A percentile compares a stretch with the other conserved stretches of the same genome.
Conservation (phyloP, 1,140 invertebrate genomes). For the Nymphalis io region DNA sequence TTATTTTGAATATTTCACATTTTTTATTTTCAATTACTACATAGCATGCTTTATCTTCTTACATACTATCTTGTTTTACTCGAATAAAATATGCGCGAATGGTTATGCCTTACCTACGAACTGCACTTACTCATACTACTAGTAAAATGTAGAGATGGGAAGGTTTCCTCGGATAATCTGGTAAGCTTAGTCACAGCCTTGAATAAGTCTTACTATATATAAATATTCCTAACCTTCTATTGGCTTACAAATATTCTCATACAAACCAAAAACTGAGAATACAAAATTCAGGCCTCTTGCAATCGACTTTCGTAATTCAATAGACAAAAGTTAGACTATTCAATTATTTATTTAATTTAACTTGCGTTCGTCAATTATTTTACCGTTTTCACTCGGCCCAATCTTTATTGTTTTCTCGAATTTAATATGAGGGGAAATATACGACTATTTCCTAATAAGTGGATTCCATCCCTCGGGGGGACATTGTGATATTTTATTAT, state of each 20-base stretch:
- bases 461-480: slow-evolving; percentile 16
- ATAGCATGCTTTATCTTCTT: too few relatives aligned
- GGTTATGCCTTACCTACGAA: too few relatives aligned
- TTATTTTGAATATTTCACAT: too few relatives aligned
- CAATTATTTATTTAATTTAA: slow-evolving; percentile 30
- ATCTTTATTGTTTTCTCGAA: slow-evolving; percentile 28
- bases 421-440: slow-evolving; percentile 20
- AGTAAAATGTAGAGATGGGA: too few relatives aligned
- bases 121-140: too few relatives aligned
- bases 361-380: slow-evolving; percentile 14
- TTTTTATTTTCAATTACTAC: too few relatives aligned
- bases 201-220: too few relatives aligned
- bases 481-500: slow-evolving; percentile 27
- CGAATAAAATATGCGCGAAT: neutral
- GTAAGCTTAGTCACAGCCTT: too few relatives aligned
- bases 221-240: too few relatives aligned
- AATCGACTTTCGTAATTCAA: slow-evolving; percentile 22
- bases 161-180: too few relatives aligned
- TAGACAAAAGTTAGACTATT: slow-evolving; percentile 20
- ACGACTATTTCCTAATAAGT: slow-evolving; percentile 27
- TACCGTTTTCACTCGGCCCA: slow-evolving; percentile 5
- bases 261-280: slow-evolving; percentile 3
- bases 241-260: neutral
- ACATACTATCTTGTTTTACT: neutral
- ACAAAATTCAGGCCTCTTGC: slow-evolving; percentile 12